Base-by-base conservation (phyloP, 1,140 invertebrate species). In the Agrypnia vestita region DNA sequence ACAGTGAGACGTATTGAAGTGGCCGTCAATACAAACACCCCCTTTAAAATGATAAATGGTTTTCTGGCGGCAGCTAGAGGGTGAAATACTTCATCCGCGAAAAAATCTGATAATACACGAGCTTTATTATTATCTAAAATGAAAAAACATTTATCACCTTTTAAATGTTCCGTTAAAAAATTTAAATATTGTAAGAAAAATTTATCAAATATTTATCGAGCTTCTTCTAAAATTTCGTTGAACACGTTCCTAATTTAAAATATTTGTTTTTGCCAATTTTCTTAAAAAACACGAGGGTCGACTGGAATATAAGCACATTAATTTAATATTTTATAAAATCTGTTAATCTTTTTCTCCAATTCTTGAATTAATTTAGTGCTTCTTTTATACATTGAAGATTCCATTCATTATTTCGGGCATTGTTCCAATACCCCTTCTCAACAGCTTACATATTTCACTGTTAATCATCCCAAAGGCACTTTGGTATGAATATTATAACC, bases 31-130 rank as follows among this genome's bases (percentile, higher is more conserved):
- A 76, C 67, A 73, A 81, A 81, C 80, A 81, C 80, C 74, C 69
- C 75, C 56, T 73, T 56, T 71, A 77, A 62, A 78, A 74, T 81
- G 80, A 81, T 81, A 78, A 81, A 81, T 81, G 77, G 80, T 76
- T 78, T 81, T 81, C 73, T 80, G 59, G 59, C 73, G 35, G 71
- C 61, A 19, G 61, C 19, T 69, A n/a, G 64, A 69, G 64, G 64
- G 49, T 10, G 49, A 74, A 55, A 43, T 74, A 74, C 51, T 53
- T 55, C 55, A 55, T 74, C 64, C 64, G 64, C 19, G 13, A 25
- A 35, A 35, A 53, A 74, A 74, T 55, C 49, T 55, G 55, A 74
- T 55, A 74, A 53, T 55, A 55, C 71, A 11, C 7, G 49, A 17
- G 51, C 49, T 59, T 19, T 35, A 55, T 74, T 74, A n/a, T 15